These are phyloP conservation scores for Rhamnusium bicolor DNA, from an alignment of 2,888 invertebrate genomes.

Conservation along the genomic window DNA sequence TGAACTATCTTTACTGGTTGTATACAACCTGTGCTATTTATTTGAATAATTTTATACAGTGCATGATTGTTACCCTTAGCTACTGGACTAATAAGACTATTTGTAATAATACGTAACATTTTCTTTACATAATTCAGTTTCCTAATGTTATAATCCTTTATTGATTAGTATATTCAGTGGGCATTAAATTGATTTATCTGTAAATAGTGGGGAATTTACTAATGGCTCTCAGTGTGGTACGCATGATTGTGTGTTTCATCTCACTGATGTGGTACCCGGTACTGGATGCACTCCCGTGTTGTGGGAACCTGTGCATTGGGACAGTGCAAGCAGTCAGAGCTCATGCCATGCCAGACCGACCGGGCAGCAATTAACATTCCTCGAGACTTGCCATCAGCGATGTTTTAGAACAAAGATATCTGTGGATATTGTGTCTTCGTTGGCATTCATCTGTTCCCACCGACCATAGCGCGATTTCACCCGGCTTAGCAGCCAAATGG, in stretches of 20 bases:
- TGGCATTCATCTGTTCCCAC: conserved; percentile 57
- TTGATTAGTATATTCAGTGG: no score
- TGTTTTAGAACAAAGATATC: conserved; percentile 70
- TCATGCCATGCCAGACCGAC: conserved; percentile 60
- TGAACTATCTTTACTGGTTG: no score
- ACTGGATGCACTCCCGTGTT: conserved; percentile 35
- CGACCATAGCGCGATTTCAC: conserved; percentile 39
- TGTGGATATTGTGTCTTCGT: conserved; percentile 60
- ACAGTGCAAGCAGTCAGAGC: conserved; percentile 54
- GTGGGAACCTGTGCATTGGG: conserved; percentile 52
- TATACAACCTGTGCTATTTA: no score
- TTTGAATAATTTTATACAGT: no score
- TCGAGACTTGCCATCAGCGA: conserved; percentile 68
- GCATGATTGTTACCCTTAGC: no score
- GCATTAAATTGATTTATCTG: no score
- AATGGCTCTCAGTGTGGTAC: neutral
- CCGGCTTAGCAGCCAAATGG: conserved; percentile 31
- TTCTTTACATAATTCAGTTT: no score
- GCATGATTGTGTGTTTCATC: neutral
- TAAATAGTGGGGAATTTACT: conserved; percentile 2
- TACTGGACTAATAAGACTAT: no score
- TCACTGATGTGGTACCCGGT: conserved; percentile 17
- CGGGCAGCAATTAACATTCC: conserved; percentile 69
- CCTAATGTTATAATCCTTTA: no score
- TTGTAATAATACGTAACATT: no score